Conservation (phyloP, 1,140 invertebrate species). For the Elymnias hypermnestra region DNA sequence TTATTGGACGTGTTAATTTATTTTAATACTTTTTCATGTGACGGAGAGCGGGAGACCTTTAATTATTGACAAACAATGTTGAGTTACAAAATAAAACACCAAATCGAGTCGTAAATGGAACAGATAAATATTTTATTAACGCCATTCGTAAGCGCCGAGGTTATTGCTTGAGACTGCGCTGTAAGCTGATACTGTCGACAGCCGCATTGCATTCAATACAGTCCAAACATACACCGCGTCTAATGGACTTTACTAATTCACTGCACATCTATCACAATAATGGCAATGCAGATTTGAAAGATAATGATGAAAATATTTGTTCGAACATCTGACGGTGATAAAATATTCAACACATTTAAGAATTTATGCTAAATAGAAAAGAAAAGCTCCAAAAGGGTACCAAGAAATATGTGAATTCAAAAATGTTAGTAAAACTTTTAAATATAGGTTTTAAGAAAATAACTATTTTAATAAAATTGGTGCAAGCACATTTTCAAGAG, state of each 20-base stretch:
- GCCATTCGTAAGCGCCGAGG: not conserved
- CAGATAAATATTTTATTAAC: not conserved
- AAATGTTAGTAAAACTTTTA: too few species aligned
- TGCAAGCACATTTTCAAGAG: not conserved
- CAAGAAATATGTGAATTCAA: too few species aligned
- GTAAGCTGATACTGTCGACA: not conserved
- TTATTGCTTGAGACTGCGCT: not conserved
- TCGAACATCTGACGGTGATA: too few species aligned
- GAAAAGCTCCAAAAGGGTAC: too few species aligned
- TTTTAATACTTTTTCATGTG: not conserved
- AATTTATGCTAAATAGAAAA: too few species aligned
- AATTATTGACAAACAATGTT: slow-evolving; percentile 2
- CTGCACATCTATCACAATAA: too few species aligned
- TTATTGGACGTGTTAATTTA: not conserved
- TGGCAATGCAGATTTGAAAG: too few species aligned
- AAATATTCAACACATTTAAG: too few species aligned
- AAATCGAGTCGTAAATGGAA: not conserved
- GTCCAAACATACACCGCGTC: not conserved
- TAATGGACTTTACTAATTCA: not conserved
- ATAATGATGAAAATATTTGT: too few species aligned
- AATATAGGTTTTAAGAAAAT: too few species aligned
- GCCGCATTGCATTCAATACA: not conserved
- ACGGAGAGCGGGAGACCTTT: not conserved
- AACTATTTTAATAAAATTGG: too few species aligned
- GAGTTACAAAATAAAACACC: not conserved